Percentiles rank a stretch among this genome's conserved stretches.
phyloP scores from a whole-genome alignment of 2,113 vertebrate genomes.

The human (Homo sapiens) region GRCh38 chr2:147492001-147492500 shows the following conservation, averaged over 20 bases:
- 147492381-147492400: neutral
- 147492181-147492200: neutral
- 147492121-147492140: neutral
- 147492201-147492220: neutral
- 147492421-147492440: neutral
- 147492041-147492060: slow-evolving; percentile 38
- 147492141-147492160: neutral
- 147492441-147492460: slow-evolving; percentile 16
- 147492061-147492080: neutral
- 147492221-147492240: neutral
- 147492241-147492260: neutral
- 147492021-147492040: neutral
- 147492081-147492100: neutral
- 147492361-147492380: neutral
- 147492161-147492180: neutral
- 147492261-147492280: neutral
- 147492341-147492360: neutral
- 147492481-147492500: slow-evolving; percentile 3
- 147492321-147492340: neutral
- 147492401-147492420: neutral
- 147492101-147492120: neutral
- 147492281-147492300: neutral
- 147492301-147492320: neutral
- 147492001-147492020: neutral
- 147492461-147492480: neutral